Conservation (phyloP, 1,140 invertebrate species). For the Schlechtendalia chinensis region DNA sequence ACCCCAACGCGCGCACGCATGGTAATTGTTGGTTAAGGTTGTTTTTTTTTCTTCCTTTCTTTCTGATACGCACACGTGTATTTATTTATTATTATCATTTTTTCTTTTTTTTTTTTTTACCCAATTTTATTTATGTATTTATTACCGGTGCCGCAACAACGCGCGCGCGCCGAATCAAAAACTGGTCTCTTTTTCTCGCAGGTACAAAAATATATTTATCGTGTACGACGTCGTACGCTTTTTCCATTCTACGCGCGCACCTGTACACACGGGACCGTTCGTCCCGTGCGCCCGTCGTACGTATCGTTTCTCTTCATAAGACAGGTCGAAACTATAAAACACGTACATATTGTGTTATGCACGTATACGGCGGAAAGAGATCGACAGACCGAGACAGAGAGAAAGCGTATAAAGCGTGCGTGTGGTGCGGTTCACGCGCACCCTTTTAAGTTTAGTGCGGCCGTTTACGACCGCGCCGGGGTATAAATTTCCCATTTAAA, state of each 20-base stretch:
- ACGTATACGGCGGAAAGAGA: no score
- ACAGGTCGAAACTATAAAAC: no score
- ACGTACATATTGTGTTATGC: no score
- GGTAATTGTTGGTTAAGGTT: constrained; percentile 45
- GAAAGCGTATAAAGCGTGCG: no score
- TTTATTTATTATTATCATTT: constrained; percentile 7
- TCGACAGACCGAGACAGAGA: no score
- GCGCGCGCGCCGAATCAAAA: background rate
- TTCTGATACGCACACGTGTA: background rate
- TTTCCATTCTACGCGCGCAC: constrained; percentile 5
- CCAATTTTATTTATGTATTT: constrained; percentile 46
- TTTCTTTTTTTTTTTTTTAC: constrained; percentile 31
- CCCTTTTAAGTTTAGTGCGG: constrained; percentile 36
- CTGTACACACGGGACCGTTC: no score
- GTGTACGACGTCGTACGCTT: background rate
- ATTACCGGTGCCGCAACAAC: constrained; percentile 22
- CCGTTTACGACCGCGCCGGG: constrained; percentile 31
- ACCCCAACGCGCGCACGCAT: constrained; percentile 13
- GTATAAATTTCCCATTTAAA: constrained; percentile 35
- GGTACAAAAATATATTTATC: background rate
- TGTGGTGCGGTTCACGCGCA: constrained; percentile 2
- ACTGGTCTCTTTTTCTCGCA: background rate
- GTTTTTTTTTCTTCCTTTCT: constrained; percentile 40
- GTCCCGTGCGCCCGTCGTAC: no score
- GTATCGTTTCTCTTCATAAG: background rate